Evolutionary conservation across 2,113 vertebrate species (phyloP).

Genomic region (Pteronura brasiliensis): DNA sequence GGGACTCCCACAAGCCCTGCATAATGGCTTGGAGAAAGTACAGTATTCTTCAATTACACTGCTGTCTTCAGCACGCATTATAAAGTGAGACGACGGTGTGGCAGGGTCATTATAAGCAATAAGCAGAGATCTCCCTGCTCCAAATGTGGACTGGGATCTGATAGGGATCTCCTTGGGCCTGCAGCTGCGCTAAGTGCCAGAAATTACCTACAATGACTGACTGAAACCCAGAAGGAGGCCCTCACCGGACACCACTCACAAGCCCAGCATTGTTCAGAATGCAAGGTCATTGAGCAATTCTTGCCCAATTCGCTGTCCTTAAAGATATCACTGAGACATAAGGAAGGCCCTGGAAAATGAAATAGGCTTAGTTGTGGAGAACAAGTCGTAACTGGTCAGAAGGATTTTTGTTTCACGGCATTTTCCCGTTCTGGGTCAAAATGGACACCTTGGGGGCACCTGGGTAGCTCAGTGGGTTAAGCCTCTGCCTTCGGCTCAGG

Average conservation of each 20-base stretch:
- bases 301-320: background rate
- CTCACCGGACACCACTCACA: background rate
- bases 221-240: background rate
- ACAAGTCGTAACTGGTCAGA: background rate
- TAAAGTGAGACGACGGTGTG: background rate
- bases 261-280: background rate
- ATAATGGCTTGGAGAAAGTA: background rate
- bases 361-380: background rate
- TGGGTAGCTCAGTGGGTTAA: too few species aligned
- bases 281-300: background rate
- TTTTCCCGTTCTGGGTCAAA: background rate
- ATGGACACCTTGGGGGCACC: background rate
- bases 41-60: background rate
- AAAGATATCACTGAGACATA: background rate
- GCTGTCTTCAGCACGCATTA: background rate
- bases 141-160: background rate
- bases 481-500: too few species aligned
- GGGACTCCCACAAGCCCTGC: background rate
- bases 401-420: background rate
- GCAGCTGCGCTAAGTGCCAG: background rate
- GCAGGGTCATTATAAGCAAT: background rate
- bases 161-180: background rate
- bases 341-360: background rate
- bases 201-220: background rate
- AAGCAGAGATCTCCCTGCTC: background rate